phyloP scores from a whole-genome alignment of 2,113 vertebrate genomes.

The Falcunculus frontatus region DNA sequence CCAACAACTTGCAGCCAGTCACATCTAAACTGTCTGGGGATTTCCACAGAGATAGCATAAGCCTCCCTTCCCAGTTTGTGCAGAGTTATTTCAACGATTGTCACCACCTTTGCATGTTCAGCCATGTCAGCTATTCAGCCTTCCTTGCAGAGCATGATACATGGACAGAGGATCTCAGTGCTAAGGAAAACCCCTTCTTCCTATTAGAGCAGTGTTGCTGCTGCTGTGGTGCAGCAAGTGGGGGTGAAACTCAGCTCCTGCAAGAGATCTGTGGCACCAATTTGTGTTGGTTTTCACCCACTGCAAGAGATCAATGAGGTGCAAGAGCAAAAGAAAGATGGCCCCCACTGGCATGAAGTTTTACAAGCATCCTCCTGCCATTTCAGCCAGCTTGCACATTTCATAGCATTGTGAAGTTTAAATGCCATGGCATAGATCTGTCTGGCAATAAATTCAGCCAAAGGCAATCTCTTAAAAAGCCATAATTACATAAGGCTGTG shows the following conservation, averaged over 20 bases:
- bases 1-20: background rate
- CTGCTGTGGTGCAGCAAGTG: background rate
- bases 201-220: background rate
- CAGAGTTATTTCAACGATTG: background rate
- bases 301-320: background rate
- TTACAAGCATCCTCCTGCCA: background rate
- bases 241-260: background rate
- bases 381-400: conserved; percentile 27
- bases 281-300: conserved; percentile 9
- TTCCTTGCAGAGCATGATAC: background rate
- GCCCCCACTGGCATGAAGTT: background rate
- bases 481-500: conserved; percentile 45
- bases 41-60: background rate
- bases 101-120: background rate
- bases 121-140: background rate
- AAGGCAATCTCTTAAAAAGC: conserved; percentile 58
- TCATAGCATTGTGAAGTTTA: background rate
- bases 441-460: conserved; percentile 51
- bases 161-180: background rate
- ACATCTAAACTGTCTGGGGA: background rate
- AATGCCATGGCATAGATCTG: conserved; percentile 16
- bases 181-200: background rate
- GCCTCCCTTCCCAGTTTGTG: background rate
- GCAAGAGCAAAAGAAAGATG: background rate
- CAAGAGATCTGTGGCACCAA: conserved; percentile 18